A percentile compares a stretch with the other conserved stretches of the same genome.
Evolutionary conservation across 2,888 invertebrate genomes (phyloP).

Genomic region (Xestoiulus laeticollis): DNA sequence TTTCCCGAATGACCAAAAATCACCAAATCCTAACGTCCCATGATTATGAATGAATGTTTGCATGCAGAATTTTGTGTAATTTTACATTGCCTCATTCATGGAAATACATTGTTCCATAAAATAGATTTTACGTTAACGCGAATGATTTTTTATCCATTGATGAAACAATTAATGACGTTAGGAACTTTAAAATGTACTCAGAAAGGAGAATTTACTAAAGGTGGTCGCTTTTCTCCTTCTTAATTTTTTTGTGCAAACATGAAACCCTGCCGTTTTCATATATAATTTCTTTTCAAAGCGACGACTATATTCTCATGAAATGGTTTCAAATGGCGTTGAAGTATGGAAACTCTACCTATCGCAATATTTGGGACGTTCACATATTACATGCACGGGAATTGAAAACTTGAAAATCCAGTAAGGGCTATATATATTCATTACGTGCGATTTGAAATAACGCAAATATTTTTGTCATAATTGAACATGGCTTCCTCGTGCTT

Average conservation of each 20-base stretch:
- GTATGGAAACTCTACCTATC: background rate
- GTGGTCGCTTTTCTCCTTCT: background rate
- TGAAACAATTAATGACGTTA: background rate
- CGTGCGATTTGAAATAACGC: no score
- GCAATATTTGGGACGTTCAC: constrained; percentile 36
- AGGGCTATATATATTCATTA: background rate
- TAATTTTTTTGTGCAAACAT: background rate
- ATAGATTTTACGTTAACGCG: background rate
- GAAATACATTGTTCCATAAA: background rate
- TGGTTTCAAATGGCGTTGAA: background rate
- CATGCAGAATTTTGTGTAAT: background rate
- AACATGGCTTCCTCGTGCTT: background rate
- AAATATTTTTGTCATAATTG: background rate
- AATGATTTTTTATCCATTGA: background rate
- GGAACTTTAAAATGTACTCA: background rate
- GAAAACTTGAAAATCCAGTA: background rate
- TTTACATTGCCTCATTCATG: background rate
- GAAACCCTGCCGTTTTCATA: background rate
- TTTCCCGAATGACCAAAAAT: background rate
- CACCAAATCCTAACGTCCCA: background rate
- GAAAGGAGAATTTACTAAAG: background rate
- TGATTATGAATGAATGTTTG: constrained; percentile 7
- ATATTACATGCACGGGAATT: background rate
- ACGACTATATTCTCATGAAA: background rate
- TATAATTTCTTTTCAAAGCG: background rate